Evolutionary conservation across 2,888 invertebrate species (phyloP), one percentile per base, ranked within the genome.

Genomic region (Limnephilus rhombicus): DNA sequence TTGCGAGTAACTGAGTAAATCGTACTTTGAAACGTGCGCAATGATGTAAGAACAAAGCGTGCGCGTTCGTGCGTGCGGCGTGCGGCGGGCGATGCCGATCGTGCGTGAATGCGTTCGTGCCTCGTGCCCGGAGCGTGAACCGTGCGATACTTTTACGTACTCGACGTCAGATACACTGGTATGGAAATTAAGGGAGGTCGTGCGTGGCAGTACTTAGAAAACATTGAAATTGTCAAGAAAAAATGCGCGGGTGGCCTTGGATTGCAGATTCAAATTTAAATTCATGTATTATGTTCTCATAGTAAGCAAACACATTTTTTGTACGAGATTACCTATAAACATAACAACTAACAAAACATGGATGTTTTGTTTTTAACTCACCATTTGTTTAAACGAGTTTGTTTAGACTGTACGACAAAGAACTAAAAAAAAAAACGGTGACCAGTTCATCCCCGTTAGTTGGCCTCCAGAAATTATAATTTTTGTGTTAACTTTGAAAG

Each of bases 61-160:
- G 86, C 86, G 86, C 86, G 86, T 45, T 45, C 86, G 86, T 24
- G 86, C 86, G 86, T 86, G 86, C 86, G 13, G 5, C n/a, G 68
- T 68, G 68, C 68, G 68, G 68, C 68, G 68, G 85, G 29, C 45
- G 41, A 49, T 29, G 45, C 86, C 86, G 45, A 86, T 41, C 86
- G 86, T 86, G 86, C 86, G 86, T 86, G 86, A 41, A 29, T 29
- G 45, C 86, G 49, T 45, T 37, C 86, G 68, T 68, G 68, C n/a
- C 37, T 34, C 83, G 37, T 37, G 83, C 83, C 34, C 37, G 83
- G 37, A 37, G 83, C 83, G 83, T 83, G 37, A 83, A 83, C 68
- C 68, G 68, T 68, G 68, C 68, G n/a, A 68, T 68, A 68, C 68
- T 68, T 68, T 68, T 68, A 68, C 68, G 68, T 68, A n/a, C 68